Percentiles rank a stretch among this genome's conserved stretches.
Conservation (phyloP, 2,797 vertebrate species). For the Mormyrops attenuatus region DNA sequence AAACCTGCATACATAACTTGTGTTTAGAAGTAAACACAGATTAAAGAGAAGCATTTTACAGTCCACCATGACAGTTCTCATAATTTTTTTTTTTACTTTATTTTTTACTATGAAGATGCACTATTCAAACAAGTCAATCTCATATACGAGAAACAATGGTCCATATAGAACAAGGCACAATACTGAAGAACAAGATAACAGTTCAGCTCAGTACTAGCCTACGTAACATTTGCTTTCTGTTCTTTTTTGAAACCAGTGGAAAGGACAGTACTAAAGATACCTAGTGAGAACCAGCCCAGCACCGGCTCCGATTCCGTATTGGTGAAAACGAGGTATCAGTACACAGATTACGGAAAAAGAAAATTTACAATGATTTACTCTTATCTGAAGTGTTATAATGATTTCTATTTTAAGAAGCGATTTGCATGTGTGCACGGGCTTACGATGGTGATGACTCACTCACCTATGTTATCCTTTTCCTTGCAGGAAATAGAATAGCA, state of each 20-base stretch:
- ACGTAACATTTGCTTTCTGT: background rate
- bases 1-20: background rate
- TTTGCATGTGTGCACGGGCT: background rate
- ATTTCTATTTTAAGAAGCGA: background rate
- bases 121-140: background rate
- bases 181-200: background rate
- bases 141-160: background rate
- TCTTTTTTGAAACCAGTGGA: background rate
- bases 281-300: background rate
- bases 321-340: background rate
- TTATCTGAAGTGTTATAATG: background rate
- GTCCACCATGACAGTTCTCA: background rate
- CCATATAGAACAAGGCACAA: background rate
- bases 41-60: background rate
- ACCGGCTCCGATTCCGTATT: background rate
- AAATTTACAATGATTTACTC: background rate
- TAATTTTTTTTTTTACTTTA: background rate
- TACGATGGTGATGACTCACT: constrained; percentile 32
- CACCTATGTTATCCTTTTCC: constrained; percentile 87
- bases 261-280: background rate
- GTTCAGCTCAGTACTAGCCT: background rate
- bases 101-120: background rate
- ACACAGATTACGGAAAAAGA: background rate
- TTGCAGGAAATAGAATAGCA: constrained; percentile 97
- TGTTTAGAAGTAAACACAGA: background rate